phyloP scores from a whole-genome alignment of 2,113 vertebrate genomes.

The Corythornis madagascariensis region DNA sequence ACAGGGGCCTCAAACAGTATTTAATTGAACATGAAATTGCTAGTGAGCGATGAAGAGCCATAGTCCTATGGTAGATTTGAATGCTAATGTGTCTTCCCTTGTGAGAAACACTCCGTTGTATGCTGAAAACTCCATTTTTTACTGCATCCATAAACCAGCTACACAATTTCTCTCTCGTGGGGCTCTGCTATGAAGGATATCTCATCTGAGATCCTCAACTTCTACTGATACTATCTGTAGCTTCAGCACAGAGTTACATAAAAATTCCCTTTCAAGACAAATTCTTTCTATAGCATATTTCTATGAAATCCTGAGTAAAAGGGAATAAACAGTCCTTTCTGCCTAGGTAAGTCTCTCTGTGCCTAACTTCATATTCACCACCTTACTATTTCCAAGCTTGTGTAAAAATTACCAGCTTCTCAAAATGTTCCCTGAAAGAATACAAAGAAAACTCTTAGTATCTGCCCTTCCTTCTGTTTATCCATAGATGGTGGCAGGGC shows the following conservation, averaged over 20 bases:
- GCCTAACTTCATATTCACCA: not conserved
- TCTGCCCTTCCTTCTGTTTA: not conserved
- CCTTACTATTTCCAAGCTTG: not conserved
- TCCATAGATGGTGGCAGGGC: not conserved
- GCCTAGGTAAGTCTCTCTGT: not conserved
- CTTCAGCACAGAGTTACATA: not conserved
- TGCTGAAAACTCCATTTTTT: not conserved
- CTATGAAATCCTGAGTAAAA: not conserved
- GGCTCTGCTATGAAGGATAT: not conserved
- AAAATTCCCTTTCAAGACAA: not conserved
- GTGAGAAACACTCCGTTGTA: not conserved
- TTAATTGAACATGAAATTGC: not conserved
- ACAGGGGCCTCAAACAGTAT: not conserved
- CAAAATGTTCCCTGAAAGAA: not conserved
- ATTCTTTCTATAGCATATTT: not conserved
- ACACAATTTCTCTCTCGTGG: not conserved
- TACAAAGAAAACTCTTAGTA: not conserved
- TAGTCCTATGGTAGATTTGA: not conserved
- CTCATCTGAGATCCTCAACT: not conserved
- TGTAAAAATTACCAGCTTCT: not conserved
- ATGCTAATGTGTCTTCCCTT: not conserved
- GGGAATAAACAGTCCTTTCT: not conserved
- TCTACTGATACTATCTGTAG: not conserved
- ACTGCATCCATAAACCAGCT: not conserved
- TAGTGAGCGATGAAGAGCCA: not conserved